A percentile compares a stretch with the other conserved stretches of the same genome.
These are phyloP conservation scores for Archivesica marissinica DNA, from an alignment of 1,140 invertebrate species.

Conservation along the genomic window DNA sequence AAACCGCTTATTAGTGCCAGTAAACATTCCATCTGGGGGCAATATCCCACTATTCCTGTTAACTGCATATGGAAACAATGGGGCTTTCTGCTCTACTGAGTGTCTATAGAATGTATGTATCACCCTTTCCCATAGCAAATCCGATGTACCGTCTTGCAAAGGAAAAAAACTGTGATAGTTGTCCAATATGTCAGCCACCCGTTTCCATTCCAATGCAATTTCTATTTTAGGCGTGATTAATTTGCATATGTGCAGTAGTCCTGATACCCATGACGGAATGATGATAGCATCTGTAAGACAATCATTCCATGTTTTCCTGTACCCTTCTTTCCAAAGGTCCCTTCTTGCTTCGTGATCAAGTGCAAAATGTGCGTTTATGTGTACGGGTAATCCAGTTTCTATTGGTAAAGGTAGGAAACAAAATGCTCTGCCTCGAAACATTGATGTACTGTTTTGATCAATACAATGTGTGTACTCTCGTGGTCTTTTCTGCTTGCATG, in stretches of 20 bases:
- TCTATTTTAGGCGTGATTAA: neutral
- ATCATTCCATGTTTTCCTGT: conserved; percentile 43
- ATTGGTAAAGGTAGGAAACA: conserved; percentile 81
- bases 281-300: neutral
- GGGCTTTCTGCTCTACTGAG: neutral
- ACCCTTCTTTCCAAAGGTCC: conserved; percentile 72
- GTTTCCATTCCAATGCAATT: neutral
- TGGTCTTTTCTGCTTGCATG: neutral
- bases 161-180: neutral
- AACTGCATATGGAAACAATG: neutral
- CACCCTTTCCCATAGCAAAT: neutral
- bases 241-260: neutral
- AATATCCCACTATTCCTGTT: neutral
- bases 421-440: conserved; percentile 64
- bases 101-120: neutral
- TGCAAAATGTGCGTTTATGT: conserved; percentile 82
- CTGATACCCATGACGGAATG: conserved; percentile 14
- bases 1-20: neutral
- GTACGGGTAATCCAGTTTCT: conserved; percentile 75
- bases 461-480: neutral
- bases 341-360: conserved; percentile 80
- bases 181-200: neutral
- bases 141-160: neutral
- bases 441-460: neutral
- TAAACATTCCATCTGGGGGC: too few relatives aligned